Conservation (phyloP, 2,888 invertebrate genomes). For the Himalopsyche tibetana region DNA sequence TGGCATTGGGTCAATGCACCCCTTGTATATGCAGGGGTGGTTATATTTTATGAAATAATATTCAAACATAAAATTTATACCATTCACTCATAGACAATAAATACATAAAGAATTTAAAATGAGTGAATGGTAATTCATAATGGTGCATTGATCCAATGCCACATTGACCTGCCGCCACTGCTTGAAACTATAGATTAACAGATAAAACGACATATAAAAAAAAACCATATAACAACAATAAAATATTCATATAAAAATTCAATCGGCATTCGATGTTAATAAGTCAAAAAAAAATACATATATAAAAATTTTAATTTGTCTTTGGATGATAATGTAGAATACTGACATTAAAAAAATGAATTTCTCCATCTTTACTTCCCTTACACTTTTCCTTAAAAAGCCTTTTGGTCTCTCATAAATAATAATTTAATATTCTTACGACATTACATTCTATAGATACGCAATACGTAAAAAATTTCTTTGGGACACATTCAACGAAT, state of each 20-base stretch:
- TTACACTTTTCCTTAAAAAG: not conserved
- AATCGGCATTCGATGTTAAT: not conserved
- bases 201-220: not conserved
- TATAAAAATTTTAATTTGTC: not conserved
- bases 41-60: no score
- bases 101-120: no score
- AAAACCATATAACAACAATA: not conserved
- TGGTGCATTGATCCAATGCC: no score
- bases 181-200: not conserved
- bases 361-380: not conserved
- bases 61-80: no score
- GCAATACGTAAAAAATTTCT: slow-evolving; percentile 4
- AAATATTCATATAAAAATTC: not conserved
- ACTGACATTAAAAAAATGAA: not conserved
- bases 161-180: no score
- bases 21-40: not conserved
- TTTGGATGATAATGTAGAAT: slow-evolving; percentile 14
- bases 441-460: not conserved
- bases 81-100: no score
- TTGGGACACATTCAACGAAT: slow-evolving; percentile 15
- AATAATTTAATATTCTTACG: slow-evolving; percentile 12
- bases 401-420: slow-evolving; percentile 30
- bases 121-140: no score
- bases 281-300: not conserved
- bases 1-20: no score